phyloP scores from a whole-genome alignment of 2,888 invertebrate species.

The Diploptera punctata region DNA sequence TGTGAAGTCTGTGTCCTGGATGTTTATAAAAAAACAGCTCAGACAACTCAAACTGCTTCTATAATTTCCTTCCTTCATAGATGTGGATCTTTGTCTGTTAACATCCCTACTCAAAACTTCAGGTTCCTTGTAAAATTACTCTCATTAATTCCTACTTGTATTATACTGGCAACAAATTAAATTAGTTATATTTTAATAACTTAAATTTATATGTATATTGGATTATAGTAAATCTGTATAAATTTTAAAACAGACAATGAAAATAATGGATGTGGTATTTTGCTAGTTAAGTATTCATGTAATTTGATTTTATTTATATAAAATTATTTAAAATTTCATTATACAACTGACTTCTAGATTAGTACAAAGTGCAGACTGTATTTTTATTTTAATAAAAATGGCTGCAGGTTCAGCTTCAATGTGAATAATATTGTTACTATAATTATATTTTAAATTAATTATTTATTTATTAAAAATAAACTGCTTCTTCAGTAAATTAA shows the following conservation, averaged over 20 bases:
- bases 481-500: not conserved
- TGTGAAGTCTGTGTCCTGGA: constrained; percentile 4
- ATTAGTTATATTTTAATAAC: constrained; percentile 9
- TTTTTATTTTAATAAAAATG: not conserved
- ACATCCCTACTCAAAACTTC: not conserved
- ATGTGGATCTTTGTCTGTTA: not conserved
- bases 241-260: not conserved
- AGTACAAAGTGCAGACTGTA: not conserved
- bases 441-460: not conserved
- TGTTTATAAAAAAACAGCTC: not conserved
- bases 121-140: not conserved
- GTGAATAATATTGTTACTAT: not conserved
- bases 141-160: not conserved
- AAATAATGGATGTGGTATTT: not conserved
- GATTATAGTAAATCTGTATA: not conserved
- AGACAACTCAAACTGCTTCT: not conserved
- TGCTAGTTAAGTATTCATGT: not conserved
- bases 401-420: not conserved
- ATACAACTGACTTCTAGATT: not conserved
- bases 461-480: constrained; percentile 13
- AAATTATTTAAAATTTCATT: not conserved
- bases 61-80: constrained; percentile 2
- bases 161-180: not conserved
- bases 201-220: not conserved
- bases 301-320: not conserved